Percentiles rank a stretch among this genome's conserved stretches.
These are phyloP conservation scores for Porites divaricata DNA, from an alignment of 92 coral and sea anemone genomes.

Conservation along the genomic window DNA sequence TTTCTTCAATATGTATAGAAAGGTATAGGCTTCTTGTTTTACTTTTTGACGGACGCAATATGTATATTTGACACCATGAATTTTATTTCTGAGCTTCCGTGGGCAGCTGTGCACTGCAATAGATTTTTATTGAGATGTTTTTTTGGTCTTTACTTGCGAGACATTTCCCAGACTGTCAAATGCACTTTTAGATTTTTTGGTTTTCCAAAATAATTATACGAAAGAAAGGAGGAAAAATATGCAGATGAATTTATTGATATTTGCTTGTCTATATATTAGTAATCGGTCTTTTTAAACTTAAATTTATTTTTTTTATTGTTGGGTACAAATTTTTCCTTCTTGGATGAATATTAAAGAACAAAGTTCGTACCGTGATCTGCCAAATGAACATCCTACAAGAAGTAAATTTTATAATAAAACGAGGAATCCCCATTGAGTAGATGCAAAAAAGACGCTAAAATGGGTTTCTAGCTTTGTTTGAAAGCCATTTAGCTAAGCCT, in stretches of 20 bases:
- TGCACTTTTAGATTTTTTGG: neutral
- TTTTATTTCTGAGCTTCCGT: neutral
- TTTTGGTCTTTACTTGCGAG: neutral
- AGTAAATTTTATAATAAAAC: neutral
- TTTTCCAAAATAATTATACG: neutral
- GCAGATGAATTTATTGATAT: neutral
- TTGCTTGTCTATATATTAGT: neutral
- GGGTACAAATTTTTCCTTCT: neutral
- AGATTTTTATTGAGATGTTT: neutral
- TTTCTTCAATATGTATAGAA: neutral
- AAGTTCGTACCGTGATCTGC: neutral
- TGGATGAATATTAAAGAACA: neutral
- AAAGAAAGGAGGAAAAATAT: neutral
- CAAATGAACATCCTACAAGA: constrained; percentile 14
- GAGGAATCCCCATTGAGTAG: constrained; percentile 3
- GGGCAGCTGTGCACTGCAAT: neutral
- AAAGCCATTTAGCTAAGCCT: constrained; percentile 8
- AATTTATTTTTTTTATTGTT: too few relatives aligned
- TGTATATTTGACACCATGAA: neutral
- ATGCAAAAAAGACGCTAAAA: constrained; percentile 3
- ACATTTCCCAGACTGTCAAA: constrained; percentile 6
- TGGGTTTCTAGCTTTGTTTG: constrained; percentile 14
- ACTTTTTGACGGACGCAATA: neutral
- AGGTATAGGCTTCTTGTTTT: neutral
- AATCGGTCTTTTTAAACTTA: neutral